Evolutionary conservation across 2,797 vertebrate genomes (phyloP).

Genomic region (Brotula barbata): DNA sequence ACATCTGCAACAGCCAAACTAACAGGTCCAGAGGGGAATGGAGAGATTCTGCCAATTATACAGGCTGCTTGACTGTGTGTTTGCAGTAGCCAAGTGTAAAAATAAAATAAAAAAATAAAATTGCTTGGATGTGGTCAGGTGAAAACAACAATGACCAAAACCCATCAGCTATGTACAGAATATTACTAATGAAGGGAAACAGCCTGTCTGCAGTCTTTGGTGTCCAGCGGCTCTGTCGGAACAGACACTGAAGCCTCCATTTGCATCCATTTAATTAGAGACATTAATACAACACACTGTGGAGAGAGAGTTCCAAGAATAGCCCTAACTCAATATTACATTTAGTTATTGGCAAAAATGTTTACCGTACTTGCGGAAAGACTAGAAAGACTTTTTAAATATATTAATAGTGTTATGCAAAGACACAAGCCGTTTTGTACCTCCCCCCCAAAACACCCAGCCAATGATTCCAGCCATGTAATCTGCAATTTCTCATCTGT

Average conservation of each 20-base stretch:
- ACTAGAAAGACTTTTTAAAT: slow-evolving; percentile 34
- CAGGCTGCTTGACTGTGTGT: slow-evolving; percentile 47
- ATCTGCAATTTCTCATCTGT: slow-evolving; percentile 41
- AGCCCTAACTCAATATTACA: slow-evolving; percentile 73
- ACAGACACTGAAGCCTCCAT: slow-evolving; percentile 55
- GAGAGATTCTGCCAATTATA: slow-evolving; percentile 66
- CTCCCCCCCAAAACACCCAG: slow-evolving; percentile 8
- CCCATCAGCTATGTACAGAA: slow-evolving; percentile 41
- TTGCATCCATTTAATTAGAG: slow-evolving; percentile 79
- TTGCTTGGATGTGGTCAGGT: slow-evolving; percentile 21
- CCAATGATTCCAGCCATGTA: slow-evolving; percentile 36
- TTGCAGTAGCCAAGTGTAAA: slow-evolving; percentile 41
- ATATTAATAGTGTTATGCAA: slow-evolving; percentile 46
- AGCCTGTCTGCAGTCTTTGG: slow-evolving; percentile 54
- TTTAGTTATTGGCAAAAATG: slow-evolving; percentile 54
- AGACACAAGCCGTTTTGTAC: slow-evolving; percentile 12
- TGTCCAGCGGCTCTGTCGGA: slow-evolving; percentile 49
- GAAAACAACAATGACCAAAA: slow-evolving; percentile 50
- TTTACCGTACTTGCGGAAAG: slow-evolving; percentile 22
- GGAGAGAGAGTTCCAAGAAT: slow-evolving; percentile 72
- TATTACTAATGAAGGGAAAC: slow-evolving; percentile 52
- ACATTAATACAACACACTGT: slow-evolving; percentile 76
- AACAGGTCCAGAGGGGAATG: slow-evolving; percentile 55
- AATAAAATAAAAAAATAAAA: not conserved
- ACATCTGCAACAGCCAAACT: slow-evolving; percentile 61